Percentiles rank a stretch among this genome's conserved stretches.
These are phyloP conservation scores for Apostichopus leukothele DNA, from an alignment of 53 echinoderm and acorn worm species.

Conservation along the genomic window DNA sequence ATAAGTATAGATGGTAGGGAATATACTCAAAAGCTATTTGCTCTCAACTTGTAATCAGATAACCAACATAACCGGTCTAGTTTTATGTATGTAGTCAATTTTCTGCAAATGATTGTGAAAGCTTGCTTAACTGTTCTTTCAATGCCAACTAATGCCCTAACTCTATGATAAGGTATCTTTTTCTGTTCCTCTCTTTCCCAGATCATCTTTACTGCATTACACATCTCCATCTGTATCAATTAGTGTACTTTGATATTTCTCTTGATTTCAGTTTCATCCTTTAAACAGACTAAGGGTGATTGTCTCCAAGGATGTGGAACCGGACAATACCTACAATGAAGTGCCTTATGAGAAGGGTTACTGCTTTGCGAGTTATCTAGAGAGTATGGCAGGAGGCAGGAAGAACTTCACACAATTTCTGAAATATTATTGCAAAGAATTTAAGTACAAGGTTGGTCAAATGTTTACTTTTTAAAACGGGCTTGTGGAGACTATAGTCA, in stretches of 20 bases:
- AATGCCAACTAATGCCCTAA: no score
- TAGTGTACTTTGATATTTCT: background rate
- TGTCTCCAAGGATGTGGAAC: constrained; percentile 63
- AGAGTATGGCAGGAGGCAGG: constrained; percentile 56
- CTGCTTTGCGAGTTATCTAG: constrained; percentile 68
- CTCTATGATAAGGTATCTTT: no score
- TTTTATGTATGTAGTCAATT: no score
- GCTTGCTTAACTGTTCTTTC: no score
- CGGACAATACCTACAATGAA: constrained; percentile 72
- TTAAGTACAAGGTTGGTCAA: constrained; percentile 62
- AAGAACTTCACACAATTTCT: constrained; percentile 68
- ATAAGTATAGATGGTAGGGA: no score
- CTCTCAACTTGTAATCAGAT: no score
- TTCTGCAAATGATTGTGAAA: no score
- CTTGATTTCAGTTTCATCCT: constrained; percentile 55
- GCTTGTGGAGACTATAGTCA: background rate
- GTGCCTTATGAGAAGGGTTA: constrained; percentile 81
- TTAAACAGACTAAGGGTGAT: constrained; percentile 63
- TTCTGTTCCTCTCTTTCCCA: no score
- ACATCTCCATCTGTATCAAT: no score
- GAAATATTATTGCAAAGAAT: constrained; percentile 64
- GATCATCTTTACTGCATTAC: no score
- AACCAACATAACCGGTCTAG: no score
- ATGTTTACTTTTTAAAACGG: background rate
- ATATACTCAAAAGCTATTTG: no score